Evolutionary conservation across 2,113 vertebrate species (phyloP).

Genomic region (Thunnus thynnus): DNA sequence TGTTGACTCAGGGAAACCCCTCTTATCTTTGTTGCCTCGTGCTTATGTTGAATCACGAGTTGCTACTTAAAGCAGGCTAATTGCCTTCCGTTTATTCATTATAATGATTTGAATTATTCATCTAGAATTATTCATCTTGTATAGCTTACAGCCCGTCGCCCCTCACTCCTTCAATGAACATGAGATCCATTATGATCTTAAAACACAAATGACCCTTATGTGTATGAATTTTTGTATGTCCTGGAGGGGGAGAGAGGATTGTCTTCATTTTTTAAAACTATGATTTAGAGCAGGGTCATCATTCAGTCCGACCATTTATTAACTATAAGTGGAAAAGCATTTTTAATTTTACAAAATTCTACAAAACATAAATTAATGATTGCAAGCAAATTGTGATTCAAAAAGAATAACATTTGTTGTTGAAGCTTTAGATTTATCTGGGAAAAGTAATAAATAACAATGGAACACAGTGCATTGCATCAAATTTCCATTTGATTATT

Average conservation of each 20-base stretch:
- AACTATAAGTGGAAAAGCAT: no score
- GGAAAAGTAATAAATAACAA: no score
- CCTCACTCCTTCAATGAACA: constrained; percentile 15
- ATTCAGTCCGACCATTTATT: no score
- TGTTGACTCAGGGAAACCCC: constrained; percentile 68
- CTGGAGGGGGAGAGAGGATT: neutral
- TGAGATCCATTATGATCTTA: constrained; percentile 21
- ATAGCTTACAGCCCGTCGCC: constrained; percentile 34
- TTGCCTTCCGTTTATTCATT: constrained; percentile 71
- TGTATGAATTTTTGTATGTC: neutral
- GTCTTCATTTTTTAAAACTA: neutral
- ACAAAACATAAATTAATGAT: no score
- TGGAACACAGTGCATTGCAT: no score
- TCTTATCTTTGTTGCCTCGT: constrained; percentile 45
- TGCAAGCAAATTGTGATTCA: no score
- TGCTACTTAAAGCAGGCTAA: constrained; percentile 62
- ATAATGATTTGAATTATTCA: constrained; percentile 75
- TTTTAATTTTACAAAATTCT: no score
- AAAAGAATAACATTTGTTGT: no score
- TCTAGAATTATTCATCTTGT: constrained; percentile 50
- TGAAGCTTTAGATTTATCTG: no score
- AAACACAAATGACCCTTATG: constrained; percentile 13
- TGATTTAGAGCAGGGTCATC: neutral
- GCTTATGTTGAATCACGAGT: constrained; percentile 53
- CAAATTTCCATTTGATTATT: no score